Base-by-base conservation (phyloP, 2,888 invertebrate species). In the Dasypolia templi region DNA sequence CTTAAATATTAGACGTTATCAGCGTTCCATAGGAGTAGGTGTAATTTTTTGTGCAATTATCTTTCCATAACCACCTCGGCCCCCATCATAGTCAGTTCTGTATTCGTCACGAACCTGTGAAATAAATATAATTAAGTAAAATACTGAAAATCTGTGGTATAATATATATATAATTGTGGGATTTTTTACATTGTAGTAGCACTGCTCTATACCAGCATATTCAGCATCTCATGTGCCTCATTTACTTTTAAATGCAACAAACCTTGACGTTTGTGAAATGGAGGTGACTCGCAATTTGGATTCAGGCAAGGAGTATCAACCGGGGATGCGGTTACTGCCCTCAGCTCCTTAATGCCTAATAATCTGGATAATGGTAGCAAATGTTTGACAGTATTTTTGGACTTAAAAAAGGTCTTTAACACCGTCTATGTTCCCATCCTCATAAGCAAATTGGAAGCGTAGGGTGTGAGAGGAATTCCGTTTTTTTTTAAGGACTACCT, bases 11-110 rank as follows among this genome's bases (percentile, higher is more conserved):
- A 64, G 63, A 79, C 35, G 53, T 65, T 68, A 85, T 95, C 92
- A 95, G 85, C 94, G 97, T 88, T 97, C 97, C 90, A 95, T 88
- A 17, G 97, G 97, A 82, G 97, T 97, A 3, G 97, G 97, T 6
- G 95, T 97, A 71, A 98, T 97, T 95, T 98, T 98, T 92, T 98
- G 98, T 81, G 98, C 98, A 84, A 99, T 97, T 79, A 99, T 97
- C 96, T 99, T 99, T 46, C 99, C 99, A 95, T 99, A 99, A 29
- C 99, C 99, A 66, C 99, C 99, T 93, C 99, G 96, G 0, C 99
- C 99, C 51, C 98, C 97, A 93, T 99, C 99, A 95, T 98, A 99
- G 92, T 99, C 99, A 82, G 99, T 99, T 91, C 99, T 97, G 92
- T 99, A 99, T 96, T 99, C 99, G 92, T 99, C 99, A 88, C 99